Conservation (phyloP, 1,140 invertebrate genomes). For the Apolygus lucorum region DNA sequence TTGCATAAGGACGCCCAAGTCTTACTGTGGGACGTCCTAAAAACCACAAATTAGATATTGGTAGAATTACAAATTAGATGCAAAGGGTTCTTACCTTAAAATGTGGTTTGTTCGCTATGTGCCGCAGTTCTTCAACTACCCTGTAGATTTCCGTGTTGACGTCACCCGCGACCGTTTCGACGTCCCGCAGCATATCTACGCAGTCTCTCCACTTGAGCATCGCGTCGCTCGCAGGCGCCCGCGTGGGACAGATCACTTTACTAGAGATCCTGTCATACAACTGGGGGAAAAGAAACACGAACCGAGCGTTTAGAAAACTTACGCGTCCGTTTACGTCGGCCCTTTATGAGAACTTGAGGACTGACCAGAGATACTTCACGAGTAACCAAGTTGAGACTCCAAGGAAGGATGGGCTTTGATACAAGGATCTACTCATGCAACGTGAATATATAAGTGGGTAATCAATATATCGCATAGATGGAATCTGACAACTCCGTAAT, state of each 20-base stretch:
- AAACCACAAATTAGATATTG: too few relatives aligned
- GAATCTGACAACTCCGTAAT: too few relatives aligned
- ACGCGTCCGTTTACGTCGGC: neutral
- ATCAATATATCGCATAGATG: too few relatives aligned
- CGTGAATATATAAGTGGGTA: too few relatives aligned
- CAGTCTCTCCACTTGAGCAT: slow-evolving; percentile 65
- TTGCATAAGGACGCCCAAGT: too few relatives aligned
- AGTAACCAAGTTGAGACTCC: too few relatives aligned
- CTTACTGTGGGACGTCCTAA: too few relatives aligned
- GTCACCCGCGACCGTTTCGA: slow-evolving; percentile 45
- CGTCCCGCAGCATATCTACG: slow-evolving; percentile 54
- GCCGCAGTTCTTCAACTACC: slow-evolving; percentile 64
- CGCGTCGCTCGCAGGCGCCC: slow-evolving; percentile 68
- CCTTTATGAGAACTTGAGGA: neutral
- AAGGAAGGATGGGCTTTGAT: too few relatives aligned
- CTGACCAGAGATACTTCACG: neutral
- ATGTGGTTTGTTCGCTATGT: slow-evolving; percentile 70
- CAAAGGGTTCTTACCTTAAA: too few relatives aligned
- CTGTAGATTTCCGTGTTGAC: slow-evolving; percentile 37
- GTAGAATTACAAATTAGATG: too few relatives aligned
- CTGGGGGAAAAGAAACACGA: slow-evolving; percentile 43
- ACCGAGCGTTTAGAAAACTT: neutral
- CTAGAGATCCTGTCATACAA: slow-evolving; percentile 78
- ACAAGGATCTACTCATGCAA: too few relatives aligned
- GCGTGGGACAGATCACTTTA: slow-evolving; percentile 59